Base-by-base conservation (phyloP, 2,888 invertebrate genomes). In the Poecilobothrus nobilitatus region DNA sequence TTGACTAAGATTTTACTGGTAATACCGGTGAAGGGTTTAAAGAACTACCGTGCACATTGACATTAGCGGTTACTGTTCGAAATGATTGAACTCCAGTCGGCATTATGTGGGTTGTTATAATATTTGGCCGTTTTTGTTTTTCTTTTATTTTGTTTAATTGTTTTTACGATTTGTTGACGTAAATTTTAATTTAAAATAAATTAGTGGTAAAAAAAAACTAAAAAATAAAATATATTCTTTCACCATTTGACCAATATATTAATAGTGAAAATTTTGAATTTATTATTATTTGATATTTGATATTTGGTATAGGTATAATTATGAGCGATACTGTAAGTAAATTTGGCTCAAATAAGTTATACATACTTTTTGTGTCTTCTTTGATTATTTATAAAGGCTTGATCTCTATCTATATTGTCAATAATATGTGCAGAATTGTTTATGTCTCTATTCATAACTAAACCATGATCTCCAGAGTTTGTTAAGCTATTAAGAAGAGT, bases 391-490 rank as follows among this genome's bases (percentile, higher is more conserved):
- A 80, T 78, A 70, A 81, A 81, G 70, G 81, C 82, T 70, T 88
- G 86, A 71, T 83, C 83, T 66, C 83, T 82, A 76, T 86, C 89
- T 73, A 87, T 88, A 9, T 88, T 88, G 73, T 89, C 90, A 67
- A 90, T 84, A 0, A 89, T 90, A 79, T 90, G 91, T 1, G 89
- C 88, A 1, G 89, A 89, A 4, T 89, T 88, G 68, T 89, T 88
- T 69, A 89, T 83, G 77, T 90, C 92, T 70, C 88, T 84, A 34
- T 89, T 89, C 69, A 90, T 87, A 75, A 88, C 86, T 71, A 89
- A 86, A 70, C 90, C 90, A 71, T 86, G 85, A 4, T 84, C 82
- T 0, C 86, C 84, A 1, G 85, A 84, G 9, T 84, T 85, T 5
- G 86, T 85, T 0, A 89, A 86, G 65, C 88, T 87, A 0, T 85